Evolutionary conservation across 2,797 vertebrate species (phyloP), one percentile per base, ranked within the genome.

Genomic region (Tenualosa thibaudeaui): DNA sequence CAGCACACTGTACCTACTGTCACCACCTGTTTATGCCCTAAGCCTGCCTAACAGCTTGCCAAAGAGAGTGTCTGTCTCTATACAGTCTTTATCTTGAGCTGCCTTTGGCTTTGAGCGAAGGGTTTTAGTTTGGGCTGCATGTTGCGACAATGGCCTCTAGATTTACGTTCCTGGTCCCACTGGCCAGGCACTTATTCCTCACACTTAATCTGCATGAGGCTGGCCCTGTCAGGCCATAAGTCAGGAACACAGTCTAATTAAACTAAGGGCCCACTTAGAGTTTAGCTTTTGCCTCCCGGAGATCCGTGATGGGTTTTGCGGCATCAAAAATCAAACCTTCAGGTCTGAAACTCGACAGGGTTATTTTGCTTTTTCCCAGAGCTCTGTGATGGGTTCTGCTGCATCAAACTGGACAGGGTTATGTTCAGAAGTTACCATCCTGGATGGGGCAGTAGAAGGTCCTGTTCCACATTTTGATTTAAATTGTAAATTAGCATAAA

Each of bases 81-180:
- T 65, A 37, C 8, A 0, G 13, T 71, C 68, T 71, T 13, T 31
- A 10, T 31, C 65, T 71, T 26, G 9, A 12, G 12, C 65, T 71
- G 24, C 3, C 65, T 71, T 71, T 71, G 24, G 84, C 84, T 49
- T 82, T 81, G 82, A n/a, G 7, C 37, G 75, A 60, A 53, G 40
- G 56, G 85, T 7, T 78, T 78, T 78, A 17, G 37, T 78, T 78
- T 78, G 71, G 71, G 71, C 19, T 17, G 37, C 26, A 10, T 2
- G 24, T 51, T 31, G 54, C 5, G 17, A 22, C 54, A 56, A 56
- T 22, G 54, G 17, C 54, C 71, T 40, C 10, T 84, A 81, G 86
- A 92, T 93, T 92, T 89, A 92, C 88, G 3, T 84, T 54, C 26
- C 13, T 12, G 86, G 68, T 68, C 3, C 83, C 46, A 9, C 4